Conservation (phyloP, 2,797 vertebrate species). For the Nannoperca australis region DNA sequence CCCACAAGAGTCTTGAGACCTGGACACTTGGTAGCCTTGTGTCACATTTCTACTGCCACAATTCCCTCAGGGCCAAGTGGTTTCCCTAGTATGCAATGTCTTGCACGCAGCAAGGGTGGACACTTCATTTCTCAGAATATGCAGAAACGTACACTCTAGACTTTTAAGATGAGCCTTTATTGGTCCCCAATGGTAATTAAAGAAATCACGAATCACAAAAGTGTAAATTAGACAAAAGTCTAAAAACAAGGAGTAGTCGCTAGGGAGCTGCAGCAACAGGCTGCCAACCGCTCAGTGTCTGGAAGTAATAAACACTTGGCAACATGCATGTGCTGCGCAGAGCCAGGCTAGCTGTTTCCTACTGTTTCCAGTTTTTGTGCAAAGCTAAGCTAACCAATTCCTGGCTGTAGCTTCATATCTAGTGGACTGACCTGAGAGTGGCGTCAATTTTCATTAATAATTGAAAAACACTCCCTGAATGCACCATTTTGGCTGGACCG, state of each 20-base stretch:
- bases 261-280: no score
- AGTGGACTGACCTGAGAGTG: not conserved
- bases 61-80: conserved; percentile 32
- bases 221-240: no score
- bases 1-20: conserved; percentile 42
- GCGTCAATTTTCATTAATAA: not conserved
- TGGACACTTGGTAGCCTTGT: conserved; percentile 63
- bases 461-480: not conserved
- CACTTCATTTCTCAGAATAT: conserved; percentile 19
- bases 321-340: not conserved
- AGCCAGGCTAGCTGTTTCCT: not conserved
- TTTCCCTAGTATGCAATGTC: conserved; percentile 48
- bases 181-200: no score
- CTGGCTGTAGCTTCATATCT: not conserved
- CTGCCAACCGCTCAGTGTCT: no score
- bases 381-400: not conserved
- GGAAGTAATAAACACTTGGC: not conserved
- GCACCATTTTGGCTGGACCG: no score
- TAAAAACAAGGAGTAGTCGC: no score
- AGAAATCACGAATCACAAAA: no score
- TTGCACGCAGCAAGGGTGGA: conserved; percentile 11
- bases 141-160: conserved; percentile 7
- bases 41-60: conserved; percentile 68
- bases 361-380: not conserved
- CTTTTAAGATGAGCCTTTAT: no score